Conservation (phyloP, 2,888 invertebrate species). For the Polydrusus pterygomalis region DNA sequence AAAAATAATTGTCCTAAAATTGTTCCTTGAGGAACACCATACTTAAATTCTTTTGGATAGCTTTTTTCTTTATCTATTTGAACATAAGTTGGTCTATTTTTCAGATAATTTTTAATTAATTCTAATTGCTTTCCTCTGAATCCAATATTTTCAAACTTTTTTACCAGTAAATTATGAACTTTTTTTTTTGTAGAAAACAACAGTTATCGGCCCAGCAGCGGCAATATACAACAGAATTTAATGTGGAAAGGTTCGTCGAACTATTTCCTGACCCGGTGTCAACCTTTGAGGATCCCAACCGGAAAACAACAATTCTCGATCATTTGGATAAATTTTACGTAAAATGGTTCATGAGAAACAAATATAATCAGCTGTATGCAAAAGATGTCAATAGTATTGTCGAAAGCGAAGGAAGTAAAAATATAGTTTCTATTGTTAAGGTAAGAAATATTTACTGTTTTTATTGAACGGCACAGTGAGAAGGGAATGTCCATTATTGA, state of each 20-base stretch:
- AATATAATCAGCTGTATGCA: conserved; percentile 55
- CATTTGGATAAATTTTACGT: conserved; percentile 49
- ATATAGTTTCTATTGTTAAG: conserved; percentile 28
- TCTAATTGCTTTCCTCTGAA: too few relatives aligned
- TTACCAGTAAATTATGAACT: too few relatives aligned
- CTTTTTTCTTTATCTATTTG: too few relatives aligned
- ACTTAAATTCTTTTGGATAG: too few relatives aligned
- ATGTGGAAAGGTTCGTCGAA: conserved; percentile 70
- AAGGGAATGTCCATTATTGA: too few relatives aligned
- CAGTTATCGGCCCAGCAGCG: conserved; percentile 68
- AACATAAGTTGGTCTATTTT: too few relatives aligned
- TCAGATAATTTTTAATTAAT: too few relatives aligned
- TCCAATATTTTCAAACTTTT: too few relatives aligned
- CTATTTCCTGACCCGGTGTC: conserved; percentile 71
- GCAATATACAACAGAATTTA: conserved; percentile 71
- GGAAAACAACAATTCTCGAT: conserved; percentile 39
- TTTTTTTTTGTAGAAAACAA: conserved; percentile 60
- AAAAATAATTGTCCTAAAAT: too few relatives aligned
- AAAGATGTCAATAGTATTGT: conserved; percentile 42
- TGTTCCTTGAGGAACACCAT: too few relatives aligned
- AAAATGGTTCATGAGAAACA: conserved; percentile 57
- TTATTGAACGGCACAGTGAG: too few relatives aligned
- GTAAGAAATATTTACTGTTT: background rate
- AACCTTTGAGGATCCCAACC: conserved; percentile 59
- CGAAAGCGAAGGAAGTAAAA: background rate